Evolutionary conservation across 1,140 invertebrate species (phyloP), one percentile per base, ranked within the genome.

Genomic region (Mamestra configurata): DNA sequence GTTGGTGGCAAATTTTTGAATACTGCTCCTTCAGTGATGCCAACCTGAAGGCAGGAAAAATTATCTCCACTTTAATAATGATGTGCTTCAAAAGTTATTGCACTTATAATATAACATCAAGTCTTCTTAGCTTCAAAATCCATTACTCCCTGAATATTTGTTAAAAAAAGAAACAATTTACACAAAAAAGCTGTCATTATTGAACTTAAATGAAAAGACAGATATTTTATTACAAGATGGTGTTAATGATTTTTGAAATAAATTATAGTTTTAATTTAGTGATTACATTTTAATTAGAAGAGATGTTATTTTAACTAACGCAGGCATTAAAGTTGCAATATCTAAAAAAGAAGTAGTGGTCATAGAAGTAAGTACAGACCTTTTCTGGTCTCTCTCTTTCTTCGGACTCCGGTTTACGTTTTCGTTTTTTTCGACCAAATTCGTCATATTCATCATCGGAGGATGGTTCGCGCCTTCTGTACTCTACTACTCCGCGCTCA

Each of bases 371-470:
- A 59, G 35, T 37, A 57, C 79, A 72, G 79, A 94, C 93, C 90
- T 89, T 70, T 46, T 70, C 66, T 13, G 15, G n/a, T n/a, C 43
- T 90, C 24, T 93, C 89, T 59, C 43, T 90, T 24, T 93, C 89
- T 55, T 88, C 82, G 15, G 84, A 55, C 8, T 92, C 91, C 27
- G 84, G 43, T 71, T 88, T 90, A 81, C 91, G 89, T 81, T 95
- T 95, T 70, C 94, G 90, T 85, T 99, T 99, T 93, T 97, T 99
- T 49, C 98, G 96, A 1, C 98, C 98, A 96, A 99, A 99, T 93
- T 99, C 99, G 94, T 99, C 99, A 91, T 98, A 99, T 93, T 99
- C 98, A 91, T 98, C 98, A 82, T 98, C 97, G 57, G 98, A 98
- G 6, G 98, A 98, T 31, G 98, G 97, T 78, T 97, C 96, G 68